Evolutionary conservation across 2,113 vertebrate genomes (phyloP).

Genomic region (Ameiurus melas): DNA sequence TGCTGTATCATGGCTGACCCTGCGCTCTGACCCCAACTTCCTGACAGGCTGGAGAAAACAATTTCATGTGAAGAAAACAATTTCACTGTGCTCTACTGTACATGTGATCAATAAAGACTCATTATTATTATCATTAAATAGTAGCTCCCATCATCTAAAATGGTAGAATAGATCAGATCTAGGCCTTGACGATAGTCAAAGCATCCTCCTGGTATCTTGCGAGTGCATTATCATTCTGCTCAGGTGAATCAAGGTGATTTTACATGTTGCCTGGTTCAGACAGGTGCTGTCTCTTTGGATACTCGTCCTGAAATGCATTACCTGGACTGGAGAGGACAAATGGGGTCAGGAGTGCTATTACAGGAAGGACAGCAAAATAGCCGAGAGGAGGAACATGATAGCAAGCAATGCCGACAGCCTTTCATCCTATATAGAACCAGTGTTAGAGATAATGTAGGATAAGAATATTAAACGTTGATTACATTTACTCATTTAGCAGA

Average conservation of each 20-base stretch:
- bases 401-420: not conserved
- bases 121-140: too few species aligned
- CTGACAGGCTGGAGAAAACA: too few species aligned
- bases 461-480: slow-evolving; percentile 17
- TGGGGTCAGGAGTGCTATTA: slow-evolving; percentile 17
- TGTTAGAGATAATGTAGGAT: slow-evolving; percentile 10
- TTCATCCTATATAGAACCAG: not conserved
- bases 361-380: not conserved
- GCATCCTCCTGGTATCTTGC: not conserved
- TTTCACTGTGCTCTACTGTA: too few species aligned
- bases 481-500: slow-evolving; percentile 4
- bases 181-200: not conserved
- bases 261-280: slow-evolving; percentile 9
- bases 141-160: not conserved
- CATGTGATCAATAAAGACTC: too few species aligned
- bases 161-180: not conserved
- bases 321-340: slow-evolving; percentile 8
- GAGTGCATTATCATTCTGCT: not conserved
- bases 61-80: too few species aligned
- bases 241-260: not conserved
- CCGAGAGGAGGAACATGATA: slow-evolving; percentile 3
- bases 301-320: not conserved
- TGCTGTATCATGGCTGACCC: too few species aligned
- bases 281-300: not conserved
- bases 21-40: too few species aligned